phyloP scores from a whole-genome alignment of 2,113 vertebrate genomes.

The Clinocottus analis region DNA sequence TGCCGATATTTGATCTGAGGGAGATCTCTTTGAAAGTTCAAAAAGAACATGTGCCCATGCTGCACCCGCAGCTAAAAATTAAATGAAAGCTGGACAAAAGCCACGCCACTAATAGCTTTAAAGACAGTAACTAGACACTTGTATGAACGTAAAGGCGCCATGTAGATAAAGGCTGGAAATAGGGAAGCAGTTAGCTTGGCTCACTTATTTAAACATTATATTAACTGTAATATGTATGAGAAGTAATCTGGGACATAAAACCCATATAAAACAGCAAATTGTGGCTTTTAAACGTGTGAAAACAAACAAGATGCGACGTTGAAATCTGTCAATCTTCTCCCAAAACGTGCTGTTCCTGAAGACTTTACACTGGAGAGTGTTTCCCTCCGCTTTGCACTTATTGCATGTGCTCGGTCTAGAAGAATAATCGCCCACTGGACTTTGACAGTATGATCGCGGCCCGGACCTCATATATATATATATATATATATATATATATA shows the following conservation, averaged over 20 bases:
- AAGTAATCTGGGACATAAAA: background rate
- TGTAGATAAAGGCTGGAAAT: background rate
- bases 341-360: background rate
- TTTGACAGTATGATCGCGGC: slow-evolving; percentile 54
- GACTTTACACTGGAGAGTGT: background rate
- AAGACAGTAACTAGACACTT: slow-evolving; percentile 25
- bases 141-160: background rate
- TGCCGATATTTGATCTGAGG: slow-evolving; percentile 64
- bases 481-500: slow-evolving; percentile 17
- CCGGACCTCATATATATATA: slow-evolving; percentile 34
- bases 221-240: too few relatives aligned
- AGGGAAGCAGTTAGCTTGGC: background rate
- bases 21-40: slow-evolving; percentile 52
- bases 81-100: slow-evolving; percentile 33
- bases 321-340: background rate
- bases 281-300: background rate
- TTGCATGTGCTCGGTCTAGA: slow-evolving; percentile 2
- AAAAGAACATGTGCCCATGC: slow-evolving; percentile 20
- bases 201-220: background rate
- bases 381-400: slow-evolving; percentile 18
- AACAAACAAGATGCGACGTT: background rate
- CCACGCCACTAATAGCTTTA: slow-evolving; percentile 20
- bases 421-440: slow-evolving; percentile 25
- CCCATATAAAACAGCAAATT: background rate
- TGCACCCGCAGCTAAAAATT: slow-evolving; percentile 28